Base-by-base conservation (phyloP, 1,140 invertebrate genomes). In the Maniola jurtina region DNA sequence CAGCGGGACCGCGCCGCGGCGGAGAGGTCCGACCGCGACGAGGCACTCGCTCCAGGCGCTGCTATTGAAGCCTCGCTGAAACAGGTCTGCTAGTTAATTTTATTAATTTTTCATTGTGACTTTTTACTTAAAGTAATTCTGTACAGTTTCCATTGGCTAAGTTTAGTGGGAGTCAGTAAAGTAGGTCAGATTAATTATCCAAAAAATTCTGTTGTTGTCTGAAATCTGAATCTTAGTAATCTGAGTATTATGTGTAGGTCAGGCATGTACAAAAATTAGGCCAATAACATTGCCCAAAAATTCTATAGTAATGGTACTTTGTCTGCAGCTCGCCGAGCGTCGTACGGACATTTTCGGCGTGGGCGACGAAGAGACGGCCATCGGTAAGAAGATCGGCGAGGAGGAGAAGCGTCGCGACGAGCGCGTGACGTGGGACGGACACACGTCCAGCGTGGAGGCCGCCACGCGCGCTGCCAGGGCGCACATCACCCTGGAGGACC, bases 321-420 rank as follows among this genome's bases (percentile, higher is more conserved):
- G n/a, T 48, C 16, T 66, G 25, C 95, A 98, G 79, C 92, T 99
- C 71, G 99, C 98, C 0, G 98, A 99, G 83, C 94, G 98, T 74
- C 97, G 99, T 96, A 99, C 99, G 4, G 99, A 99, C 94, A 99
- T 99, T 91, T 99, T 99, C 86, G 99, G 99, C 93, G 96, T 97
- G 64, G 99, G 98, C 69, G 97, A 97, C 80, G 98, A 99, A 88
- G 99, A 99, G 93, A 99, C 98, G 0, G 96, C 97, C 2, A 99
- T 99, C 87, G 99, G 99, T 94, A 98, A 99, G 91, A 99, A 99
- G 90, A 97, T 99, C 72, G 99, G 99, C 8, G 98, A 99, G 88
- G 98, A 99, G 80, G 98, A 96, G 87, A 95, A 94, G 70, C 94
- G 94, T 71, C 96, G 95, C 85, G 95, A 96, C 81, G 97, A 98